Conservation (phyloP, 2,888 invertebrate genomes). For the Marronus borbonicus region DNA sequence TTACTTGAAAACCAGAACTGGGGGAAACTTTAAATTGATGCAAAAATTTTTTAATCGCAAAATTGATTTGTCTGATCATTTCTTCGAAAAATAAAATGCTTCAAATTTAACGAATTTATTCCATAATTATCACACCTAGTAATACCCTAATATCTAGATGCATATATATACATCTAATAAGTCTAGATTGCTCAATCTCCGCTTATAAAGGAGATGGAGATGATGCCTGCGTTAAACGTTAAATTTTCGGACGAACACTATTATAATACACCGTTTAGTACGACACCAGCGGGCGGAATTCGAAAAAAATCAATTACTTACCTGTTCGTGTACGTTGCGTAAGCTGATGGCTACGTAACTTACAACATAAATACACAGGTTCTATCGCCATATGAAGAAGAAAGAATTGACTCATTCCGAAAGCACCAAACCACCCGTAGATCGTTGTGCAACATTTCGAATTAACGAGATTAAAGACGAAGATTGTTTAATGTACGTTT, state of each 20-base stretch:
- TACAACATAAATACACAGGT: background rate
- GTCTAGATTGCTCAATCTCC: slow-evolving; percentile 27
- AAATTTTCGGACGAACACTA: background rate
- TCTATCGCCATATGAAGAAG: slow-evolving; percentile 14
- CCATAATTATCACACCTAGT: too few species aligned
- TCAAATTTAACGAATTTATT: too few species aligned
- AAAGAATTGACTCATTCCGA: slow-evolving; percentile 20
- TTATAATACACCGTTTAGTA: background rate
- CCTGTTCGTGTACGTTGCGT: slow-evolving; percentile 18
- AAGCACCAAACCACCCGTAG: background rate
- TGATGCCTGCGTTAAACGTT: slow-evolving; percentile 4
- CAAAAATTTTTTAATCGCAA: too few species aligned
- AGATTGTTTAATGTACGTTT: slow-evolving; percentile 24
- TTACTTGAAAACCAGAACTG: too few species aligned
- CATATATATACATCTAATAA: background rate
- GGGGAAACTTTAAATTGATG: too few species aligned
- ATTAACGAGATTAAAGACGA: slow-evolving; percentile 25
- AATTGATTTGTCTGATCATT: too few species aligned
- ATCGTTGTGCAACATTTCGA: slow-evolving; percentile 30
- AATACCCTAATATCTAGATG: too few species aligned
- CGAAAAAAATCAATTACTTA: slow-evolving; percentile 39
- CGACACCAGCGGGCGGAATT: slow-evolving; percentile 24
- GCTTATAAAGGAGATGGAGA: background rate
- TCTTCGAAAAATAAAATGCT: too few species aligned
- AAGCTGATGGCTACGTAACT: background rate